phyloP scores from a whole-genome alignment of 2,797 vertebrate genomes.

The Pogonophryne albipinna region DNA sequence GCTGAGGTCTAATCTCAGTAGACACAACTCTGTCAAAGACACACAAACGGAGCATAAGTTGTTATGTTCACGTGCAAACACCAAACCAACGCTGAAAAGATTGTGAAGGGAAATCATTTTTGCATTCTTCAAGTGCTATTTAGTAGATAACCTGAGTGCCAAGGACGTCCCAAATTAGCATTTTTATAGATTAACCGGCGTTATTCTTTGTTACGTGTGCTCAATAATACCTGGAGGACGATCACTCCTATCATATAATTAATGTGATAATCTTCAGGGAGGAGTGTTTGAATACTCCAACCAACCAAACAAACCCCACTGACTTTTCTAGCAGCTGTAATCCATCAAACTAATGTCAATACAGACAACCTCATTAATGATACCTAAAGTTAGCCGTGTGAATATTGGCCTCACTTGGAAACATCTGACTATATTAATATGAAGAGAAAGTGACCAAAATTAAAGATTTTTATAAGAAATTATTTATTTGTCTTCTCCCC shows the following conservation, averaged over 20 bases:
- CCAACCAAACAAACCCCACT: slow-evolving; percentile 13
- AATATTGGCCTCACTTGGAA: slow-evolving; percentile 2
- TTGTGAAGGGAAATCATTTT: slow-evolving; percentile 25
- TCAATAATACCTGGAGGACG: slow-evolving; percentile 30
- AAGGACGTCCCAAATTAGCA: slow-evolving; percentile 17
- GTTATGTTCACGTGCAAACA: slow-evolving; percentile 21
- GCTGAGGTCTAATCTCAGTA: slow-evolving; percentile 74
- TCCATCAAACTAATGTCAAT: slow-evolving; percentile 23
- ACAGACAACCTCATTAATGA: slow-evolving; percentile 1
- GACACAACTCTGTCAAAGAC: slow-evolving; percentile 77
- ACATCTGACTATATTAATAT: slow-evolving; percentile 15
- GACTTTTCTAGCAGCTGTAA: slow-evolving; percentile 14
- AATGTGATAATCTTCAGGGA: neutral
- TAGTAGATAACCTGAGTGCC: slow-evolving; percentile 17
- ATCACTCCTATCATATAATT: neutral
- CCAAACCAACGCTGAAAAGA: slow-evolving; percentile 14
- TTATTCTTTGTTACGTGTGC: slow-evolving; percentile 5
- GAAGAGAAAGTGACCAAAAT: neutral
- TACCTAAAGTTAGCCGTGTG: slow-evolving; percentile 12
- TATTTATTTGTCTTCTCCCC: no score
- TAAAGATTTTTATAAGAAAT: neutral
- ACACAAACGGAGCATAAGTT: slow-evolving; percentile 52
- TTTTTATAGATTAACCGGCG: slow-evolving; percentile 20
- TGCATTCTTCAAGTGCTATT: slow-evolving; percentile 8
- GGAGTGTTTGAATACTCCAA: slow-evolving; percentile 13